phyloP scores from a whole-genome alignment of 1,140 invertebrate species.

The Drosophila sulfurigaster region DNA sequence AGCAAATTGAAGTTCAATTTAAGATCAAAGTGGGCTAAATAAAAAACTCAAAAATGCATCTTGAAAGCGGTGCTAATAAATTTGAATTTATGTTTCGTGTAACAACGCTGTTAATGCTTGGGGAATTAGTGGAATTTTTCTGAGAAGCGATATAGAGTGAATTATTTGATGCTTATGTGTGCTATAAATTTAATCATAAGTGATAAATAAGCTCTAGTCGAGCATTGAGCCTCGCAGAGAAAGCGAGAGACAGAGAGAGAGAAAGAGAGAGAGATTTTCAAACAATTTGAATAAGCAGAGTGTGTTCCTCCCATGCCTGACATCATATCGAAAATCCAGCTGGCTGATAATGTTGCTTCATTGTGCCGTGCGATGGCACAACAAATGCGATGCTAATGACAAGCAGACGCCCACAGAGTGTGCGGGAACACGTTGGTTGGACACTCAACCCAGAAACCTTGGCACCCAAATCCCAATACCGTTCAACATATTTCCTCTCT shows the following conservation, averaged over 20 bases:
- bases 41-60: neutral
- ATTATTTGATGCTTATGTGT: neutral
- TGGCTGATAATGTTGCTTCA: slow-evolving; percentile 23
- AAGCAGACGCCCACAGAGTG: slow-evolving; percentile 26
- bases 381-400: slow-evolving; percentile 71
- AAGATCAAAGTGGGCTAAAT: too few relatives aligned
- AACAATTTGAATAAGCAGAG: neutral
- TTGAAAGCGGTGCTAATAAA: neutral
- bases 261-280: neutral
- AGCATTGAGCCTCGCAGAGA: neutral
- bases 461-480: slow-evolving; percentile 67
- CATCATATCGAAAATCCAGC: slow-evolving; percentile 10
- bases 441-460: slow-evolving; percentile 52
- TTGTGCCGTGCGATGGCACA: slow-evolving; percentile 19
- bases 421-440: slow-evolving; percentile 6
- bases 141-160: neutral
- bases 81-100: neutral
- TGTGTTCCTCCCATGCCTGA: too few relatives aligned
- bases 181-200: slow-evolving; percentile 1
- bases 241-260: too few relatives aligned
- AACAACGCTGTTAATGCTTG: neutral
- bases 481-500: neutral
- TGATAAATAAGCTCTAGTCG: neutral
- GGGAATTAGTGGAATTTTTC: neutral
- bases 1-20: too few relatives aligned